Conservation (phyloP, 2,797 vertebrate species). For the Psittacula echo region DNA sequence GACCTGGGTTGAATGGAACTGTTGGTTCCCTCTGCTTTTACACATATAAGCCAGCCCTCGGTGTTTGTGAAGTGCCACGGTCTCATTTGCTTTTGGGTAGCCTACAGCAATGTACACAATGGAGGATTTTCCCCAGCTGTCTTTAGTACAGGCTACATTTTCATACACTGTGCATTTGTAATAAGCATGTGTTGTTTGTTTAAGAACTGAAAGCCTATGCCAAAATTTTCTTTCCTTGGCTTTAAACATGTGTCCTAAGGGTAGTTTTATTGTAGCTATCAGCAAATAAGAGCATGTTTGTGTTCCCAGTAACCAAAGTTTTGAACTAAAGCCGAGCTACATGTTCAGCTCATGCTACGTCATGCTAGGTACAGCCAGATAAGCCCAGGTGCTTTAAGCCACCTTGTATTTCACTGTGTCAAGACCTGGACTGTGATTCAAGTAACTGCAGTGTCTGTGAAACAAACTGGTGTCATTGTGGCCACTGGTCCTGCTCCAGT, state of each 20-base stretch:
- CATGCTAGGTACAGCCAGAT: neutral
- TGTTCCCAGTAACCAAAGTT: neutral
- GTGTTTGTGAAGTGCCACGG: neutral
- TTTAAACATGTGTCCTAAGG: conserved; percentile 25
- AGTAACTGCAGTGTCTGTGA: too few species aligned
- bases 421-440: too few species aligned
- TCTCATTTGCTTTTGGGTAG: conserved; percentile 19
- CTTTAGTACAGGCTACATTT: neutral
- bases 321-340: neutral
- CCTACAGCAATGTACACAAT: conserved; percentile 12
- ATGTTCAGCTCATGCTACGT: neutral
- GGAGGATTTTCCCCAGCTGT: neutral
- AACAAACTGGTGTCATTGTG: too few species aligned
- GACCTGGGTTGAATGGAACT: neutral
- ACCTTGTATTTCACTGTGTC: too few species aligned
- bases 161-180: conserved; percentile 6
- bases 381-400: neutral
- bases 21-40: neutral
- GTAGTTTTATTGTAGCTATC: conserved; percentile 5
- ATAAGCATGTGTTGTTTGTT: conserved; percentile 24
- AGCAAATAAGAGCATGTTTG: neutral
- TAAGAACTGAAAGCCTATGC: conserved; percentile 20
- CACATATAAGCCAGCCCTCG: neutral
- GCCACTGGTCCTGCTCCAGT: too few species aligned
- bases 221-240: conserved; percentile 17